Evolutionary conservation across 2,888 invertebrate genomes (phyloP).

Genomic region (Anthophora plumipes): DNA sequence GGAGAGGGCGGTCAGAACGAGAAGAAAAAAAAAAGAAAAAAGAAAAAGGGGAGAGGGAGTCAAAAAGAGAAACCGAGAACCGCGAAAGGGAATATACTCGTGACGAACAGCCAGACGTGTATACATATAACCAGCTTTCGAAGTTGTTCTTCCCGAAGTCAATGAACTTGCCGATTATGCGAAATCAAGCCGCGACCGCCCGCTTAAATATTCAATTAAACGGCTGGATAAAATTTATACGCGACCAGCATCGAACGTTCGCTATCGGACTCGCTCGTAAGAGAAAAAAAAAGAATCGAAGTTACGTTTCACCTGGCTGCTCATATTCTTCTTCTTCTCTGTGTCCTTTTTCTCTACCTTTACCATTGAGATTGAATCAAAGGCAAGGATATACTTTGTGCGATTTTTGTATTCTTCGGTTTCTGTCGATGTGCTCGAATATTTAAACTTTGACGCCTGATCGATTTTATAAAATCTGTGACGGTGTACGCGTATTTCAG

Average conservation of each 20-base stretch:
- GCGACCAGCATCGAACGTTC: slow-evolving; percentile 20
- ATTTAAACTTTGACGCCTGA: too few species aligned
- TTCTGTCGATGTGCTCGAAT: too few species aligned
- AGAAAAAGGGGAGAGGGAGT: too few species aligned
- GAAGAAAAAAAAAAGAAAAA: too few species aligned
- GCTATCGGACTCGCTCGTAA: neutral
- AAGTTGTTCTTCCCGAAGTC: slow-evolving; percentile 58
- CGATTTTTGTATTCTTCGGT: too few species aligned
- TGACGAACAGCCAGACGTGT: slow-evolving; percentile 54
- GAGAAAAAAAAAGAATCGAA: neutral
- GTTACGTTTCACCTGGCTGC: neutral
- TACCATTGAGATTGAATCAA: neutral
- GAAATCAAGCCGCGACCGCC: slow-evolving; percentile 51
- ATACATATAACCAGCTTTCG: slow-evolving; percentile 28
- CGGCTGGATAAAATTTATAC: slow-evolving; percentile 56
- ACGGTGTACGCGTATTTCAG: too few species aligned
- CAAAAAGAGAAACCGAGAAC: slow-evolving; percentile 53
- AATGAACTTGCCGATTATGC: slow-evolving; percentile 64
- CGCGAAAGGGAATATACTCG: slow-evolving; percentile 55
- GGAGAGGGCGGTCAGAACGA: slow-evolving; percentile 25
- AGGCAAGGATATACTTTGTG: too few species aligned
- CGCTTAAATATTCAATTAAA: slow-evolving; percentile 61
- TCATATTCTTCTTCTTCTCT: neutral
- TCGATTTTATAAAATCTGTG: too few species aligned
- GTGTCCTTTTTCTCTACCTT: neutral